Conservation (phyloP, 2,113 vertebrate species). For the Isichthys henryi region DNA sequence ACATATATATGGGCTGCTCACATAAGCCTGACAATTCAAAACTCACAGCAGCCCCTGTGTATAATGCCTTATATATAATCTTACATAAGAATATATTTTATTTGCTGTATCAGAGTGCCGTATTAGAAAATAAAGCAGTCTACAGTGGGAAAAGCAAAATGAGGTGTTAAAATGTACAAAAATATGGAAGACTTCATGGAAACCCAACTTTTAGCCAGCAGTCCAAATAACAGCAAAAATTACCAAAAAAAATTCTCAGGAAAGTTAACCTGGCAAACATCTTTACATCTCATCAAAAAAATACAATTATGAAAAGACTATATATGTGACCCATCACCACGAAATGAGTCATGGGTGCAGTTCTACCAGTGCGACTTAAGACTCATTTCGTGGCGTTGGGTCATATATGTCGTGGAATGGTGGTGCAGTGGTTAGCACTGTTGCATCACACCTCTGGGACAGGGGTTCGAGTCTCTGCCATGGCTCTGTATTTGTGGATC, state of each 20-base stretch:
- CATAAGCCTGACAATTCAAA: not conserved
- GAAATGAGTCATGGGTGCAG: too few species aligned
- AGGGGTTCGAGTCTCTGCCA: not conserved
- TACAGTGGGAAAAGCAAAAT: not conserved
- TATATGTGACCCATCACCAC: too few species aligned
- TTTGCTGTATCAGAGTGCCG: not conserved
- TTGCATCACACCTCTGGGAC: not conserved
- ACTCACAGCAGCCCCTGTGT: not conserved
- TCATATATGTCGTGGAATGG: too few species aligned
- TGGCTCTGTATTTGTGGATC: not conserved
- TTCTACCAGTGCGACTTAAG: too few species aligned
- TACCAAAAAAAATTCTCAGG: too few species aligned
- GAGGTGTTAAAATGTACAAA: not conserved
- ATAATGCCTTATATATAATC: not conserved
- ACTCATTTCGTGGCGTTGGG: too few species aligned
- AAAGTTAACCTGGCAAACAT: too few species aligned
- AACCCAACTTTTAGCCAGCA: not conserved
- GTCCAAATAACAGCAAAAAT: not conserved
- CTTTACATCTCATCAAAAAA: too few species aligned
- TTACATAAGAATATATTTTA: not conserved
- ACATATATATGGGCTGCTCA: not conserved
- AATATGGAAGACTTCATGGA: not conserved
- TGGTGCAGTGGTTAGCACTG: too few species aligned
- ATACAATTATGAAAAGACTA: too few species aligned
- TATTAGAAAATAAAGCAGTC: not conserved